A percentile compares a stretch with the other conserved stretches of the same genome.
Conservation (phyloP, 2,797 vertebrate genomes). For the Anolis apletophallus region DNA sequence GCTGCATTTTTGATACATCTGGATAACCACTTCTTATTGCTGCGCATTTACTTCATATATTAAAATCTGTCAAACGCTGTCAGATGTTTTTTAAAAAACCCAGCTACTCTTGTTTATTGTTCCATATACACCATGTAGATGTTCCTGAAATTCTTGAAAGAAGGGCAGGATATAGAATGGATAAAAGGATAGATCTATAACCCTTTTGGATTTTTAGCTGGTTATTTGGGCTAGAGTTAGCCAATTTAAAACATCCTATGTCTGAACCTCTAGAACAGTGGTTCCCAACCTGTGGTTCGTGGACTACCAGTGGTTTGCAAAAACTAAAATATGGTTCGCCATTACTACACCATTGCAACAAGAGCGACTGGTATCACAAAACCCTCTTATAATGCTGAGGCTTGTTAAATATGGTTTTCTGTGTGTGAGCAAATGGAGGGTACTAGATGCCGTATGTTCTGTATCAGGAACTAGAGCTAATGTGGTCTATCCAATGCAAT, state of each 20-base stretch:
- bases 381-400: too few species aligned
- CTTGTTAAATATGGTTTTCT: too few species aligned
- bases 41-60: neutral
- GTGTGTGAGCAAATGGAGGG: too few species aligned
- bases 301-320: too few species aligned
- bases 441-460: too few species aligned
- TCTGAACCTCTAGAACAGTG: neutral
- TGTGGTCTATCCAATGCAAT: too few species aligned
- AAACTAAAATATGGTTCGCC: too few species aligned
- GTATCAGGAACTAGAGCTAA: too few species aligned
- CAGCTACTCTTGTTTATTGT: neutral
- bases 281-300: too few species aligned
- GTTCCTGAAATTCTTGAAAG: neutral
- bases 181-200: neutral
- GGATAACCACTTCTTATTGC: neutral
- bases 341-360: too few species aligned
- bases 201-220: neutral
- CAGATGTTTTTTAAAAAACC: neutral
- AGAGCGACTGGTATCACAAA: too few species aligned
- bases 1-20: neutral
- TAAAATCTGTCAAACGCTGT: neutral
- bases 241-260: neutral
- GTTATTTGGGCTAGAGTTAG: neutral
- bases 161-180: neutral
- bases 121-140: neutral